A percentile compares a stretch with the other conserved stretches of the same genome.
Evolutionary conservation across 64 coral and sea anemone species (phyloP).

Genomic region (Cladopsammia gracilis): DNA sequence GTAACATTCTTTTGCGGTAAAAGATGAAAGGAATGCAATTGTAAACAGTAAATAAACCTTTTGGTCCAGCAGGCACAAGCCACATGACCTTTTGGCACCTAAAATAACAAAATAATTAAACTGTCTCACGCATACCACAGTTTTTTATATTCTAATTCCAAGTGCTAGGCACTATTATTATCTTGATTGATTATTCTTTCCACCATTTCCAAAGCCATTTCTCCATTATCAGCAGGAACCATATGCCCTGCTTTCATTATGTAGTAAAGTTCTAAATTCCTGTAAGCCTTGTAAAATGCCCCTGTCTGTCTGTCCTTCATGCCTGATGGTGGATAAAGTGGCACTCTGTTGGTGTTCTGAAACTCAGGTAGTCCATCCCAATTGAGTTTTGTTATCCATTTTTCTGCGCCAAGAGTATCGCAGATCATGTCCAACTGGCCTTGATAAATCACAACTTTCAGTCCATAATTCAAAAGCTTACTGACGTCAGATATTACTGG

Average conservation of each 20-base stretch:
- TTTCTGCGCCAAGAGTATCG: conserved; percentile 80
- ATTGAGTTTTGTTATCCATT: conserved; percentile 85
- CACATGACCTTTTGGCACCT: too few relatives aligned
- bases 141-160: too few relatives aligned
- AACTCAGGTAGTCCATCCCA: conserved; percentile 81
- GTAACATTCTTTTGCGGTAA: too few relatives aligned
- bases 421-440: conserved; percentile 98
- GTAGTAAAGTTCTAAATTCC: conserved; percentile 87
- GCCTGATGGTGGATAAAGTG: conserved; percentile 89
- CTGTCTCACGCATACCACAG: too few relatives aligned
- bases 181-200: conserved; percentile 40
- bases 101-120: too few relatives aligned
- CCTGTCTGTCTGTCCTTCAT: conserved; percentile 81
- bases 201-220: conserved; percentile 98
- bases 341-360: conserved; percentile 29
- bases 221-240: conserved; percentile 94
- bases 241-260: conserved; percentile 97
- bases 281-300: conserved; percentile 87
- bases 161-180: too few relatives aligned
- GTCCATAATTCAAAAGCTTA: conserved; percentile 69
- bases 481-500: conserved; percentile 85
- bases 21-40: too few relatives aligned
- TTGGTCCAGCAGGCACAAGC: too few relatives aligned
- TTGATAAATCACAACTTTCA: conserved; percentile 93
- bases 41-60: too few relatives aligned